phyloP scores from a whole-genome alignment of 2,113 vertebrate genomes.

The Alethe diademata region DNA sequence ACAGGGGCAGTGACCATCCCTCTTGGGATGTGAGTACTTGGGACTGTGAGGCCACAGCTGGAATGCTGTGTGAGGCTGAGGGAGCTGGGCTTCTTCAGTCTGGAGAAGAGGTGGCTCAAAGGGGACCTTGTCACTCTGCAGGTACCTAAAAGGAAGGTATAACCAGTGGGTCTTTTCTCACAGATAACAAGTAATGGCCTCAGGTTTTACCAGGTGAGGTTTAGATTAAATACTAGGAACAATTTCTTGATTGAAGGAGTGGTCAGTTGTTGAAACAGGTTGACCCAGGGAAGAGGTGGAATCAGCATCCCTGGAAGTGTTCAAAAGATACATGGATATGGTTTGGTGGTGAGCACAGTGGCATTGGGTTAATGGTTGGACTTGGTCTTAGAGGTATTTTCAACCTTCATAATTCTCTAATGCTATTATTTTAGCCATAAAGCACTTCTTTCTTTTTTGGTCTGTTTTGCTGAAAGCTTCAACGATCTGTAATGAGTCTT shows the following conservation, averaged over 20 bases:
- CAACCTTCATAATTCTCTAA: background rate
- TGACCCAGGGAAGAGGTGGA: background rate
- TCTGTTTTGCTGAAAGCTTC: background rate
- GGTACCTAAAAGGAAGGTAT: background rate
- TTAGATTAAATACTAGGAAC: background rate
- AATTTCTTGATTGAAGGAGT: background rate
- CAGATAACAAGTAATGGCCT: background rate
- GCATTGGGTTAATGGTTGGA: background rate
- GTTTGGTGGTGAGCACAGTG: background rate
- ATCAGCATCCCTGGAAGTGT: background rate
- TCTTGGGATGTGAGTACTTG: background rate
- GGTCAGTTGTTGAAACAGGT: background rate
- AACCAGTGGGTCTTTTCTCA: background rate
- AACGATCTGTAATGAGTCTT: background rate
- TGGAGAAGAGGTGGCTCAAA: background rate
- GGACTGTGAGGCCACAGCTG: background rate
- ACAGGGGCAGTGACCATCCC: background rate
- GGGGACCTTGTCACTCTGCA: background rate
- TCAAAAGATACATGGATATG: rapidly evolving
- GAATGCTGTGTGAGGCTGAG: background rate
- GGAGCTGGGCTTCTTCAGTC: background rate
- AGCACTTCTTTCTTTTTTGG: rapidly evolving
- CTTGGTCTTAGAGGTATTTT: background rate
- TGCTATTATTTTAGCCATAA: background rate
- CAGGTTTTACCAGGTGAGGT: background rate